A percentile compares a stretch with the other conserved stretches of the same genome.
phyloP scores from a whole-genome alignment of 35 echinoderm and acorn worm species.

The Strongylocentrotus purpuratus region DNA sequence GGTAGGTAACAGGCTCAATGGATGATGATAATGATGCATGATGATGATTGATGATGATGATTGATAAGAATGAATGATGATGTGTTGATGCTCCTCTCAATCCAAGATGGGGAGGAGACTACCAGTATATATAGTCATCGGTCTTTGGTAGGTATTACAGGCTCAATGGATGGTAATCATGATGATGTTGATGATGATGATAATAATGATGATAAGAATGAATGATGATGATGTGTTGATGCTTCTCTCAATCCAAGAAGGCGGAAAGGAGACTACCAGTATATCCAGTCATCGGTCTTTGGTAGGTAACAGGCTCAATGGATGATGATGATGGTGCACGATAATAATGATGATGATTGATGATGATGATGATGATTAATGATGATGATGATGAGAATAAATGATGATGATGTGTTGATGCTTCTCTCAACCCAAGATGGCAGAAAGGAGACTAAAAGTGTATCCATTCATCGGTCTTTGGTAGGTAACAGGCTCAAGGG shows the following conservation, averaged over 20 bases:
- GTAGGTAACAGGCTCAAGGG: background rate
- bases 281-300: conserved; percentile 28
- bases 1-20: background rate
- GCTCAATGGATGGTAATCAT: background rate
- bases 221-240: conserved; percentile 41
- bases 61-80: background rate
- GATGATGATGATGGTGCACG: background rate
- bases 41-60: background rate
- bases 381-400: too few relatives aligned
- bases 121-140: conserved; percentile 8
- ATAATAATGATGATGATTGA: too few relatives aligned
- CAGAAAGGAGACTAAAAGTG: conserved; percentile 30
- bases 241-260: conserved; percentile 61
- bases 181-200: conserved; percentile 2
- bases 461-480: conserved; percentile 25
- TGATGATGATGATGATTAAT: background rate
- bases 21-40: background rate
- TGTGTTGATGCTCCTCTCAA: conserved; percentile 58
- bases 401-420: conserved; percentile 45
- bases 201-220: background rate
- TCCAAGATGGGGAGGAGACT: conserved; percentile 64
- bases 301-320: background rate
- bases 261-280: conserved; percentile 49
- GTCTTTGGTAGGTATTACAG: background rate
- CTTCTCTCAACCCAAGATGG: conserved; percentile 65